phyloP scores from a whole-genome alignment of 1,140 invertebrate genomes.

The Ceratoteleas bidentatus region DNA sequence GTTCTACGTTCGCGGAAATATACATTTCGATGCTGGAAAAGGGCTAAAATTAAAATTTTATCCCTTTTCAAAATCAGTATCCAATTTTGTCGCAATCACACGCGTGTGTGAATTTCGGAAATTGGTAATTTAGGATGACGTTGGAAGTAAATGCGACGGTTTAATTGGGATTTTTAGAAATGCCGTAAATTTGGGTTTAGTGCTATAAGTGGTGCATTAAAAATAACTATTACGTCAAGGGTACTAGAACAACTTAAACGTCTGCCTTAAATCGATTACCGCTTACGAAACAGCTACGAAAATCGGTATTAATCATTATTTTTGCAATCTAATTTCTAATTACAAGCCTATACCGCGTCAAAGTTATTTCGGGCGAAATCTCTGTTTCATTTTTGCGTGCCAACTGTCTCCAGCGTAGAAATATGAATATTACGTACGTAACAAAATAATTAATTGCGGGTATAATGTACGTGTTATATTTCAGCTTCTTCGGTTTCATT shows the following conservation, averaged over 20 bases:
- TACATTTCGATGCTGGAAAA: too few species aligned
- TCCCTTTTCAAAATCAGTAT: too few species aligned
- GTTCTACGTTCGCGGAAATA: neutral
- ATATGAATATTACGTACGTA: conserved; percentile 55
- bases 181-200: too few species aligned
- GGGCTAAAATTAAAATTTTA: too few species aligned
- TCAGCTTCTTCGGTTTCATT: conserved; percentile 7
- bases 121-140: too few species aligned
- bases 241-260: neutral
- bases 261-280: conserved; percentile 32
- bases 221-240: too few species aligned
- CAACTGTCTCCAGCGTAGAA: conserved; percentile 57
- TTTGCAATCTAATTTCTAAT: conserved; percentile 55
- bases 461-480: conserved; percentile 24
- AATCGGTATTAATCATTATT: conserved; percentile 57
- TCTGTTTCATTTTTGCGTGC: conserved; percentile 63
- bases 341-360: conserved; percentile 33
- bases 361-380: conserved; percentile 56
- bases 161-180: too few species aligned
- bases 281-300: conserved; percentile 24
- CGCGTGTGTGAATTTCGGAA: too few species aligned
- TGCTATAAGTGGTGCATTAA: too few species aligned
- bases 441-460: conserved; percentile 58
- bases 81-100: too few species aligned
- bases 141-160: too few species aligned